Evolutionary conservation across 1,140 invertebrate genomes (phyloP).

Genomic region (Bombus soroeensis): DNA sequence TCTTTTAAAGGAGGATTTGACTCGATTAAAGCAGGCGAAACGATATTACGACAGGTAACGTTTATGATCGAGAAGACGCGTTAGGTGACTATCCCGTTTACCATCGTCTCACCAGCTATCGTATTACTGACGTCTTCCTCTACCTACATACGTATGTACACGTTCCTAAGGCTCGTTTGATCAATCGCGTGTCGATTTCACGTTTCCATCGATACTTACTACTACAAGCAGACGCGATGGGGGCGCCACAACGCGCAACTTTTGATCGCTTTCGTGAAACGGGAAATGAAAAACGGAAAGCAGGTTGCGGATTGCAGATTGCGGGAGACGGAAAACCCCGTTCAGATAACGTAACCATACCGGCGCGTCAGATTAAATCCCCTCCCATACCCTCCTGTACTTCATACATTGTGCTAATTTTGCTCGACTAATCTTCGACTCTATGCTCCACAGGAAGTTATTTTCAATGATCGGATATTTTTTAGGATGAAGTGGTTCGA

Average conservation of each 20-base stretch:
- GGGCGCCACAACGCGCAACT: not conserved
- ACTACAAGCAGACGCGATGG: not conserved
- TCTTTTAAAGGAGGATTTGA: slow-evolving; percentile 84
- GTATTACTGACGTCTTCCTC: not conserved
- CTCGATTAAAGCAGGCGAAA: slow-evolving; percentile 79
- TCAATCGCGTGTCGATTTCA: slow-evolving; percentile 54
- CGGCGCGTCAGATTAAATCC: not conserved
- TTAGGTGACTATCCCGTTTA: no score
- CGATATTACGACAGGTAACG: slow-evolving; percentile 82
- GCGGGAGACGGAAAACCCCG: not conserved
- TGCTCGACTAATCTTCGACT: not conserved
- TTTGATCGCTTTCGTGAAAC: not conserved
- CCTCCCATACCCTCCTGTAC: no score
- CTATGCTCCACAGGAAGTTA: not conserved
- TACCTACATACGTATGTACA: slow-evolving; percentile 7
- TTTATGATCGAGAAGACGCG: not conserved
- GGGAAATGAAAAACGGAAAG: not conserved
- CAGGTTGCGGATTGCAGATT: not conserved
- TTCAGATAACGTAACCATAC: not conserved
- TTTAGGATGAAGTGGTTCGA: slow-evolving; percentile 71
- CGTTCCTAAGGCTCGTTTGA: slow-evolving; percentile 55
- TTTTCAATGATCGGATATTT: slow-evolving; percentile 27
- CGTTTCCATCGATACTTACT: not conserved
- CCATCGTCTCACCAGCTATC: not conserved
- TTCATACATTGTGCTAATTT: not conserved